Percentiles rank a stretch among this genome's conserved stretches.
Conservation (phyloP, 2,888 invertebrate species). For the Ophonus ardosiacus region DNA sequence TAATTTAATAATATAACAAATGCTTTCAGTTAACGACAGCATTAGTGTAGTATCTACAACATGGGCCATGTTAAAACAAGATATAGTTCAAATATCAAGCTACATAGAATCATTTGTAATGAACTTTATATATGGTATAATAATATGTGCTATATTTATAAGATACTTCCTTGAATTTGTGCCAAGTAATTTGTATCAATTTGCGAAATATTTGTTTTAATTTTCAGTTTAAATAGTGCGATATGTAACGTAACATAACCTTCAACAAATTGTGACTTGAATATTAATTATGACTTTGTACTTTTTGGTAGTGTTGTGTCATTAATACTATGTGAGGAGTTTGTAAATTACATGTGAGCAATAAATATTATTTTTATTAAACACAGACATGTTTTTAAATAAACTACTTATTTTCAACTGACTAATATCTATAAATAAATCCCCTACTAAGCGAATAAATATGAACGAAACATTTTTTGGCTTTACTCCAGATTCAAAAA, state of each 20-base stretch:
- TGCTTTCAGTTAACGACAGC: not conserved
- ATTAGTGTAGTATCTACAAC: not conserved
- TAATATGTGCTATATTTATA: not conserved
- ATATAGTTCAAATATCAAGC: not conserved
- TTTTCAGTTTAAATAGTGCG: not conserved
- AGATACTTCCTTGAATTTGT: not conserved
- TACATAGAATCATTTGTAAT: not conserved
- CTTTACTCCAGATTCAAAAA: not conserved
- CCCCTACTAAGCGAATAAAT: not conserved
- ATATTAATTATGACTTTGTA: not conserved
- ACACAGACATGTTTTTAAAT: not conserved
- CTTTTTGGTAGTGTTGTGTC: not conserved
- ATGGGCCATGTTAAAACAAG: not conserved
- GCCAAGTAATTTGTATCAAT: slow-evolving; percentile 7
- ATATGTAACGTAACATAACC: not conserved
- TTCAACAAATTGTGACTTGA: slow-evolving; percentile 2
- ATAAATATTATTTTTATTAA: too few species aligned
- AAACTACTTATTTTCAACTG: not conserved
- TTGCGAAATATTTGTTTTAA: slow-evolving; percentile 6
- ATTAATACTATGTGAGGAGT: not conserved
- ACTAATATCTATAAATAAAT: not conserved
- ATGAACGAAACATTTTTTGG: not conserved
- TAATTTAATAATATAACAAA: not conserved
- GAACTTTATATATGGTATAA: not conserved
- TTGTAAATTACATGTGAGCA: too few species aligned